Base-by-base conservation (phyloP, 2,113 vertebrate genomes). In the Atlantisia rogersi region DNA sequence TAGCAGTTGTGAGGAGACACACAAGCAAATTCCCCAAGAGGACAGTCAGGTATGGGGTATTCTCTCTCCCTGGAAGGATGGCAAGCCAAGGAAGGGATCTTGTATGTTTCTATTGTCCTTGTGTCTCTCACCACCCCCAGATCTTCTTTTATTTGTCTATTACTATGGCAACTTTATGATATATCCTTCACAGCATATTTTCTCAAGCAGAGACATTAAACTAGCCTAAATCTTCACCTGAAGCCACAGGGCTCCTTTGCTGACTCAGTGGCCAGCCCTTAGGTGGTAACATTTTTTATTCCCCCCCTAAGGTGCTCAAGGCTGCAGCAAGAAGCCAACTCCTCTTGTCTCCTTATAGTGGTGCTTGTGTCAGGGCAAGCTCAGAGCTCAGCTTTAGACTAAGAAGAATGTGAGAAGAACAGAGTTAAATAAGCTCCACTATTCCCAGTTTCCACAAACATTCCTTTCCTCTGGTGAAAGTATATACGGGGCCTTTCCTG, bases 401-500 rank as follows among this genome's bases (percentile, higher is more conserved):
- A 35, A 32, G 50, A 50, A 50, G 65, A 85, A 86, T 53, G 56
- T 25, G 62, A 75, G 62, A 79, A 28, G 28, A 63, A n/a, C 5
- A 15, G n/a, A 81, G 56, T 62, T 92, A 73, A 96, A 86, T 40
- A 81, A 84, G 11, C 59, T 79, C 53, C 28, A 40, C 58, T 91
- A 12, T 75, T 92, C 65, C 90, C 86, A 62, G 50, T 93, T 92
- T 92, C 91, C 95, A 92, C 74, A 92, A 88, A 62, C 88, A 91
- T 91, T 97, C 83, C 87, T 91, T 94, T 95, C 85, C 80, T 80
- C 82, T 96, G 88, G 64, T 96, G 79, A 90, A 94, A 93, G 82
- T 14, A 0, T 52, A n/a, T 70, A 71, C 48, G 75, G 46, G 52
- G 92, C 90, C 67, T 89, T 92, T 95, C 83, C 91, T 96, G 91